Percentiles rank a stretch among this genome's conserved stretches.
Evolutionary conservation across 1,140 invertebrate genomes (phyloP).

Genomic region (Papilio xuthus): DNA sequence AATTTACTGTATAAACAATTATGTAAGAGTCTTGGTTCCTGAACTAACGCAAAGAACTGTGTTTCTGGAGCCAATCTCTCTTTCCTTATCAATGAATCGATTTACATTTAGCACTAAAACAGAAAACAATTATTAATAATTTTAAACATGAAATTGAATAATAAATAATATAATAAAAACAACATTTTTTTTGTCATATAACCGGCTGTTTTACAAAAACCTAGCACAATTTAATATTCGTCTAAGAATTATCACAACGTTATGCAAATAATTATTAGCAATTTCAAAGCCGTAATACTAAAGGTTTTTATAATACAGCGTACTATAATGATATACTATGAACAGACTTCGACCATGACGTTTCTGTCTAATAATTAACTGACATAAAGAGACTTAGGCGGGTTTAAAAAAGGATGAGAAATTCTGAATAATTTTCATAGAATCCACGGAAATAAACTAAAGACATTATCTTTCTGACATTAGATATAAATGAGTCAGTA

Average conservation of each 20-base stretch:
- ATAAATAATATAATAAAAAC: too few species aligned
- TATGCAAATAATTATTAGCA: not conserved
- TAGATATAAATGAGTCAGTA: not conserved
- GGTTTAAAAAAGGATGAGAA: not conserved
- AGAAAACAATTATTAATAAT: too few species aligned
- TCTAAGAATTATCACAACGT: not conserved
- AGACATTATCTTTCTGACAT: not conserved
- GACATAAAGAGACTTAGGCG: not conserved
- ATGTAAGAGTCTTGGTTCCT: too few species aligned
- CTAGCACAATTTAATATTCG: not conserved
- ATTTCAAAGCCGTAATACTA: not conserved
- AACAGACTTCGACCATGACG: slow-evolving; percentile 1
- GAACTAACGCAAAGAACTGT: too few species aligned
- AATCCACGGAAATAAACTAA: not conserved
- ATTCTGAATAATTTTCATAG: not conserved
- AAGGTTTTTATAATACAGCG: not conserved
- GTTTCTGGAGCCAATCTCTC: too few species aligned
- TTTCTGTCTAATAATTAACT: not conserved
- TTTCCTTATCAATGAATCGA: too few species aligned
- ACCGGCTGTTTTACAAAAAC: not conserved
- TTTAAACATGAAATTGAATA: too few species aligned
- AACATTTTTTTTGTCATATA: not conserved
- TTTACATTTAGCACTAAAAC: too few species aligned
- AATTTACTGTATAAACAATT: too few species aligned
- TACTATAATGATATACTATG: slow-evolving; percentile 6